A percentile compares a stretch with the other conserved stretches of the same genome.
Conservation (phyloP, 2,113 vertebrate genomes). For the Rhodinocichla rosea region DNA sequence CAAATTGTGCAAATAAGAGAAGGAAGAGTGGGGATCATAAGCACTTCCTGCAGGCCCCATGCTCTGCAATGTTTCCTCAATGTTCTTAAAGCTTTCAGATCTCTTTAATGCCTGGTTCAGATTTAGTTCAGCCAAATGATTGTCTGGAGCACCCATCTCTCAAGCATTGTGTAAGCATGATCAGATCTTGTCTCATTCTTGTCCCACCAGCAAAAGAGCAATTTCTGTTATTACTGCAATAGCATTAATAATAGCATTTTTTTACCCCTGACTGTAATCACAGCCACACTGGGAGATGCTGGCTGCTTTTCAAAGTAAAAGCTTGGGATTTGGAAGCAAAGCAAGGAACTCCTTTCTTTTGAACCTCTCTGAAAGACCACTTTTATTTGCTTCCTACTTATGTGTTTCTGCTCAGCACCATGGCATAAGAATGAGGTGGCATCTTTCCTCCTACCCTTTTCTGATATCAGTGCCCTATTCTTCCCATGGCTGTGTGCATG, state of each 20-base stretch:
- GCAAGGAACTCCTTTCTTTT: background rate
- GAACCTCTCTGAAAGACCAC: background rate
- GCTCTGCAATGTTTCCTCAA: background rate
- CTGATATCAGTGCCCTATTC: background rate
- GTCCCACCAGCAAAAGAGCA: background rate
- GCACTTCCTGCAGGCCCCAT: background rate
- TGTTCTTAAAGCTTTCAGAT: background rate
- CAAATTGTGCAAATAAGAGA: background rate
- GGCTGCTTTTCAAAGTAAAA: background rate
- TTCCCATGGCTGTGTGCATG: background rate
- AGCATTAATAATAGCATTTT: background rate
- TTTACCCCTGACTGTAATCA: background rate
- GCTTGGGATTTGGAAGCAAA: background rate
- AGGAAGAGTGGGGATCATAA: background rate
- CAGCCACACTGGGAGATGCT: background rate
- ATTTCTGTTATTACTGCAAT: background rate
- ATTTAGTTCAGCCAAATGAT: background rate
- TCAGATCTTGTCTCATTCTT: background rate
- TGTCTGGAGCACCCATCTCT: background rate
- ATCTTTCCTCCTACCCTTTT: background rate
- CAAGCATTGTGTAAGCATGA: background rate
- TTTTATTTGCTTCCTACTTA: background rate
- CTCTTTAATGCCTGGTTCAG: background rate
- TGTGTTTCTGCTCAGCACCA: accelerated
- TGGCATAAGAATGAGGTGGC: background rate